Base-by-base conservation (phyloP, 2,888 invertebrate genomes). In the Cremastobaeus sp. region DNA sequence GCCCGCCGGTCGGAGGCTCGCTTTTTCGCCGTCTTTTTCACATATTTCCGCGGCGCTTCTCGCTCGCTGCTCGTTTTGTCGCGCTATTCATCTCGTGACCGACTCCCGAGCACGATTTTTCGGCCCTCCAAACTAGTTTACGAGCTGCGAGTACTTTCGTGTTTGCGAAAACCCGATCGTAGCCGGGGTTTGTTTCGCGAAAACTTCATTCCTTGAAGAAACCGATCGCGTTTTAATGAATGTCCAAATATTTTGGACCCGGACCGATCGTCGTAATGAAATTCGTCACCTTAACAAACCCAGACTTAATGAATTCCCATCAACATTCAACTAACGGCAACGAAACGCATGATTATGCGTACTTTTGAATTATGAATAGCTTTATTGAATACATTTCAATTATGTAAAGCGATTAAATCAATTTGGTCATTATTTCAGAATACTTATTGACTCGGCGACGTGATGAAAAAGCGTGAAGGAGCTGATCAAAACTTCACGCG, bases 301-400 rank as follows among this genome's bases (percentile, higher is more conserved):
- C 6, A 17, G 32, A 60, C 41, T 62, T 52, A 39, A 64, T 64
- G 43, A 52, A 64, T 64, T 54, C 45, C 54, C 35, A 65, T 47
- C 15, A 65, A 28, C 18, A 14, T 35, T 43, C 32, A 17, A 37
- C 47, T 47, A 65, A 55, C 39, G 20, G 14, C 54, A 47, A 32
- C 48, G 41, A 25, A 66, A 55, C 45, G 21, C 30, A 20, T 20
- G 28, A 68, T 68, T 50, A 59, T 34, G 57, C 35, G 15, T n/a
- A 9, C 14, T 57, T 47, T 39, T 47, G 37, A 60, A 69, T 69
- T 47, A 69, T 59, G 52, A 52, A 52, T 60, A 54, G 18, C 17
- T 48, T 62, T 55, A 50, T 34, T 57, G 55, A 70, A 62, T 70
- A 57, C 39, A 62, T 48, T 62, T 70, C 41, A 70, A 57, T 62